Percentiles rank a stretch among this genome's conserved stretches.
phyloP scores from a whole-genome alignment of 2,113 vertebrate genomes.

The Spea multiplicata region DNA sequence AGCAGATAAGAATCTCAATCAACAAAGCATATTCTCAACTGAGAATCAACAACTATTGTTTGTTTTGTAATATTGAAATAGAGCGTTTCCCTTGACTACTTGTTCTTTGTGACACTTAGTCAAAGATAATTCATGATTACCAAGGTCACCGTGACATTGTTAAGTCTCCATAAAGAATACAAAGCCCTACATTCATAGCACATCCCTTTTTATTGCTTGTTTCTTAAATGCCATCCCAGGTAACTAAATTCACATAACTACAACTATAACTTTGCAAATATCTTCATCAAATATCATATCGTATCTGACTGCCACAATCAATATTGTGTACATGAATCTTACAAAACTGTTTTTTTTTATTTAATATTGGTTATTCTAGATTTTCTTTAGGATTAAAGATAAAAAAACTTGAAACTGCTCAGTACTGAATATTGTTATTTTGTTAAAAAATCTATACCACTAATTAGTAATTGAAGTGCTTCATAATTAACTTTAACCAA shows the following conservation, averaged over 20 bases:
- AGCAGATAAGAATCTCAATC: no score
- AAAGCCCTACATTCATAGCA: slow-evolving; percentile 10
- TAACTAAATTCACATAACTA: not conserved
- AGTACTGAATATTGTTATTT: no score
- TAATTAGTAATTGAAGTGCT: not conserved
- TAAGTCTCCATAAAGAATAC: slow-evolving; percentile 47
- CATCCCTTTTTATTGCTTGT: not conserved
- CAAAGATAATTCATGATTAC: slow-evolving; percentile 49
- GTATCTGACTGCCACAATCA: not conserved
- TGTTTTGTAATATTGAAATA: slow-evolving; percentile 5
- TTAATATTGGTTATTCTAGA: not conserved
- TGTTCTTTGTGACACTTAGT: slow-evolving; percentile 20
- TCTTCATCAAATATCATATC: not conserved
- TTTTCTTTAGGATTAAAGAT: not conserved
- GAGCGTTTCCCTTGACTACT: slow-evolving; percentile 1
- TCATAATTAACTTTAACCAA: not conserved
- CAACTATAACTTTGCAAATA: slow-evolving; percentile 5
- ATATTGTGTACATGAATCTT: not conserved
- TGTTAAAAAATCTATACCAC: no score
- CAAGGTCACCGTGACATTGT: slow-evolving; percentile 40
- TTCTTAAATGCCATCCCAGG: slow-evolving; percentile 21
- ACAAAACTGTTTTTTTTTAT: not conserved
- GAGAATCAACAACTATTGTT: no score
- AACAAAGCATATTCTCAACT: no score
- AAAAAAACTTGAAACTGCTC: no score